These are phyloP conservation scores for Choristoneura rosaceana DNA, from an alignment of 2,888 invertebrate genomes.

Conservation along the genomic window DNA sequence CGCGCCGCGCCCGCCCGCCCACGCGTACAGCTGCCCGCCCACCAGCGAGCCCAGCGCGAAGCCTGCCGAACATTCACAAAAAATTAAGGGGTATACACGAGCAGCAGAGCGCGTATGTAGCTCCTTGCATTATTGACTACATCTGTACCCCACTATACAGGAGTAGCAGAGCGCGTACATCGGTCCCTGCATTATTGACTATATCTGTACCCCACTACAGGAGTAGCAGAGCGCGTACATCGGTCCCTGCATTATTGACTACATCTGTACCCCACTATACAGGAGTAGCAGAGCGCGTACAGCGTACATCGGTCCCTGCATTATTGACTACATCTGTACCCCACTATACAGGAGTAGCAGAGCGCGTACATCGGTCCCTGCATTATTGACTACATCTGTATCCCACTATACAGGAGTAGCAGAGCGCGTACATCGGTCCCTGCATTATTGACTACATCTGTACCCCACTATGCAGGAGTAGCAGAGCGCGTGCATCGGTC, in stretches of 20 bases:
- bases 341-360: slow-evolving; percentile 71
- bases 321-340: slow-evolving; percentile 64
- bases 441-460: no score
- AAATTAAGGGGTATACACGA: slow-evolving; percentile 9
- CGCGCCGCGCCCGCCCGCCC: slow-evolving; percentile 84
- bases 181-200: no score
- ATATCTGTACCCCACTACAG: slow-evolving; percentile 86
- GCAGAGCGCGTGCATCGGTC: no score
- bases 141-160: no score
- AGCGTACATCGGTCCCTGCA: no score
- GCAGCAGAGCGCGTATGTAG: no score
- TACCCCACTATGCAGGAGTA: slow-evolving; percentile 82
- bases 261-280: no score
- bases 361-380: no score
- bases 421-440: no score
- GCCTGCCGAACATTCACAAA: slow-evolving; percentile 72
- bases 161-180: no score
- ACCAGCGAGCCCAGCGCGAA: slow-evolving; percentile 91
- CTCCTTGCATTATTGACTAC: no score
- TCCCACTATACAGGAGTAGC: slow-evolving; percentile 74
- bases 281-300: no score
- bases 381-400: slow-evolving; percentile 58
- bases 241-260: slow-evolving; percentile 92
- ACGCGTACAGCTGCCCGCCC: slow-evolving; percentile 89
- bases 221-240: slow-evolving; percentile 95